Conservation (phyloP, 2,113 vertebrate genomes). For the Apodemus speciosus region DNA sequence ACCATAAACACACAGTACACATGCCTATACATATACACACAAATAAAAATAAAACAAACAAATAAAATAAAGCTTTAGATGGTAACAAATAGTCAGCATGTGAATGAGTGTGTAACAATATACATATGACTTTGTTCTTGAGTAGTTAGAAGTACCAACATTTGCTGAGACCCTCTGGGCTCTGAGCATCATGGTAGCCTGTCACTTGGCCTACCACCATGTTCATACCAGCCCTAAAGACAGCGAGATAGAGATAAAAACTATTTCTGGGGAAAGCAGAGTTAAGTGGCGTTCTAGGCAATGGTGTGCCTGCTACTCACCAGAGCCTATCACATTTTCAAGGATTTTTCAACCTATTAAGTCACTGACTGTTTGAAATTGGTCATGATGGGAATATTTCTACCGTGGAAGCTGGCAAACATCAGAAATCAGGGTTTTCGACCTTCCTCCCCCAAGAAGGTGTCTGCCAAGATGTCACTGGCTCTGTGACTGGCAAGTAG, state of each 20-base stretch:
- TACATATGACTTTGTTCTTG: neutral
- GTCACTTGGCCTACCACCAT: neutral
- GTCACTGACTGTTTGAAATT: neutral
- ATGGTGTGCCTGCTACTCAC: too few relatives aligned
- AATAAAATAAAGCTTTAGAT: neutral
- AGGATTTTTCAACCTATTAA: constrained; percentile 26
- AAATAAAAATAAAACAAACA: neutral
- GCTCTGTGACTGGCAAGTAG: neutral
- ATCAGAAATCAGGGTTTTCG: neutral
- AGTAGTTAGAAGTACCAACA: neutral
- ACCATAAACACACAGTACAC: neutral
- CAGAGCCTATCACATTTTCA: neutral
- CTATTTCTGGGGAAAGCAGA: neutral
- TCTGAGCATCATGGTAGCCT: neutral
- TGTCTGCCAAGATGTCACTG: neutral
- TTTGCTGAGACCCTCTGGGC: neutral
- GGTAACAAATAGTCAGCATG: neutral
- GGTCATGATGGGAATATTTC: neutral
- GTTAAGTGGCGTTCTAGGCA: neutral
- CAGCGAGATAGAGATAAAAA: neutral
- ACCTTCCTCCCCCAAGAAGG: neutral
- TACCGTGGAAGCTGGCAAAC: constrained; percentile 2
- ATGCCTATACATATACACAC: too few relatives aligned
- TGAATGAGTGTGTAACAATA: neutral
- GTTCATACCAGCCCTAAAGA: neutral